Base-by-base conservation (phyloP, 2,797 vertebrate genomes). In the Distichodus sexfasciatus region DNA sequence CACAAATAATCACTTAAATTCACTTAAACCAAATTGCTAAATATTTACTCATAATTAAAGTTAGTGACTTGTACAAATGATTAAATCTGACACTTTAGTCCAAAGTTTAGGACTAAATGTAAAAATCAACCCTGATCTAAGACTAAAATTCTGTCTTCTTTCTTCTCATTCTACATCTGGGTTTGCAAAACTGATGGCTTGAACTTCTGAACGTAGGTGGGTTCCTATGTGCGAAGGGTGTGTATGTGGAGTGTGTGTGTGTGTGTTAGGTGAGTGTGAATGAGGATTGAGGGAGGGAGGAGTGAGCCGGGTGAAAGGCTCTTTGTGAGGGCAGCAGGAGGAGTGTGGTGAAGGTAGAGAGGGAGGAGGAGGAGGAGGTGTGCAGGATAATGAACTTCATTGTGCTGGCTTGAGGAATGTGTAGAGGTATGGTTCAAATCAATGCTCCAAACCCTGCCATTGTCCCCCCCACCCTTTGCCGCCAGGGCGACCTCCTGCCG, bases 361-460 rank as follows among this genome's bases (percentile, higher is more conserved):
- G 59, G 66, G 43, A 60, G 54, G 65, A 61, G 61, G 70, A 57
- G 59, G 71, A 54, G 12, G 63, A 53, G 59, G 60, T 24, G 29
- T 72, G 59, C 46, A 64, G 76, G 74, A 83, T 82, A 83, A 84
- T 80, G 79, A 81, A 71, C 73, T 72, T 79, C 77, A 81, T 82
- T 84, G 82, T 82, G 80, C 75, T 72, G 76, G 57, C 65, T 60
- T 59, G 62, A 79, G 81, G 80, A 82, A 83, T 84, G 80, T 68
- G 57, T 66, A 71, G 67, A 85, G 62, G 72, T 75, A 79, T 67
- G 76, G 81, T 85, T 89, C 81, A 83, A 86, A 87, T 88, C 81
- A 86, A 79, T 83, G 83, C 82, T 78, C 73, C 55, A 78, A 82
- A 82, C 73, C 77, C 74, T 78, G 76, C 76, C 74, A 71, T 86